Evolutionary conservation across 2,797 vertebrate species (phyloP).

Genomic region (Dicrostonyx torquatus): DNA sequence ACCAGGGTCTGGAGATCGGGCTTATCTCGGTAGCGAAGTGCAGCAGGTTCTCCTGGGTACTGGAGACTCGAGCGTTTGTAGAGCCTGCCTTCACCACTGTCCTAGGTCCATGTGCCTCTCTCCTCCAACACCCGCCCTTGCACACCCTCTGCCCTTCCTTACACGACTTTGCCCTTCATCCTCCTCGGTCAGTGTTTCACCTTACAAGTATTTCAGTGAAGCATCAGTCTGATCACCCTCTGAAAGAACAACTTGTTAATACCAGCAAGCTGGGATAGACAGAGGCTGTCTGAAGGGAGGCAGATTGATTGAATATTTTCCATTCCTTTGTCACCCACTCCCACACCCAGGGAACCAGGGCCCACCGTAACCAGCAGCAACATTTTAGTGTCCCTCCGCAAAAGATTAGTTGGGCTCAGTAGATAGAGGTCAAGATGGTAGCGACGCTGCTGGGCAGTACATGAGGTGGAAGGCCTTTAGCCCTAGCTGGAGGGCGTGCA

Average conservation of each 20-base stretch:
- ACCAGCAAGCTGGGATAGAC: neutral
- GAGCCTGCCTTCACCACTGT: neutral
- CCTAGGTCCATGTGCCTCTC: neutral
- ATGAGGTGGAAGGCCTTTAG: neutral
- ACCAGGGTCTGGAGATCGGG: fast-evolving
- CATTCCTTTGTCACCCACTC: neutral
- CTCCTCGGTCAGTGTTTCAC: neutral
- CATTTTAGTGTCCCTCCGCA: neutral
- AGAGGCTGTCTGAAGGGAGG: neutral
- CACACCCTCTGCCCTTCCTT: neutral
- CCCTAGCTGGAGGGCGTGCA: neutral
- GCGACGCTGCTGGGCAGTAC: fast-evolving
- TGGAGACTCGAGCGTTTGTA: neutral
- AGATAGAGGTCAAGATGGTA: neutral
- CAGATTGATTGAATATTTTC: no score
- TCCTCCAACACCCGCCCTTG: no score
- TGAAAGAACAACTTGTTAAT: neutral
- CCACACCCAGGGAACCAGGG: neutral
- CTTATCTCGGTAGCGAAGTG: fast-evolving
- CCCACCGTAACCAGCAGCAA: no score
- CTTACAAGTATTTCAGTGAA: neutral
- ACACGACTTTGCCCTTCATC: neutral
- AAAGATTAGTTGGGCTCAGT: neutral
- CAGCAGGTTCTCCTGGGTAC: neutral
- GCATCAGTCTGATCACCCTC: neutral